Evolutionary conservation across 2,113 vertebrate genomes (phyloP).

Genomic region (Coregonus clupeaformis): DNA sequence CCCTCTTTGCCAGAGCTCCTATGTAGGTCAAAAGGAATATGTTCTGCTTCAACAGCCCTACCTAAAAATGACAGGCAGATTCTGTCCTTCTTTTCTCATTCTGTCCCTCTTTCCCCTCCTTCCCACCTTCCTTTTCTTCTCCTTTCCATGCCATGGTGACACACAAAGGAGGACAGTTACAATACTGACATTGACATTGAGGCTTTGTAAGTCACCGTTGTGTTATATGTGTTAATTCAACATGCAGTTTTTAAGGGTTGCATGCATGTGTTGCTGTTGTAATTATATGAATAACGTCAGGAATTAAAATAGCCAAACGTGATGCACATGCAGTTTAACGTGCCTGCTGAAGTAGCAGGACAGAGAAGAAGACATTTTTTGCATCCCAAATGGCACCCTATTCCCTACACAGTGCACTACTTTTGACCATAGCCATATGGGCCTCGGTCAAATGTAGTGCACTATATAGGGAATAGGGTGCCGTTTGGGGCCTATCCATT

Average conservation of each 20-base stretch:
- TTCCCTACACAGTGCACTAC: too few relatives aligned
- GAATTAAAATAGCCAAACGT: slow-evolving; percentile 6
- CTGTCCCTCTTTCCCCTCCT: background rate
- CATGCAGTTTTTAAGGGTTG: background rate
- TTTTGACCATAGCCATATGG: too few relatives aligned
- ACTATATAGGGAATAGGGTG: slow-evolving; percentile 8
- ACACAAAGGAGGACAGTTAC: background rate
- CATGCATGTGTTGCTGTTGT: background rate
- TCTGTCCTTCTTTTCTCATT: slow-evolving; percentile 52
- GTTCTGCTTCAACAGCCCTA: slow-evolving; percentile 64
- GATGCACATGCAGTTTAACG: slow-evolving; percentile 43
- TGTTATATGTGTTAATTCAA: background rate
- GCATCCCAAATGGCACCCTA: too few relatives aligned
- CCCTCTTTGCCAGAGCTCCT: slow-evolving; percentile 54
- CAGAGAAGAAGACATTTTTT: slow-evolving; percentile 18
- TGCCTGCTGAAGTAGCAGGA: slow-evolving; percentile 35
- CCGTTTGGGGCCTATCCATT: slow-evolving; percentile 40
- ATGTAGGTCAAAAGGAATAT: slow-evolving; percentile 71
- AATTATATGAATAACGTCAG: slow-evolving; percentile 22
- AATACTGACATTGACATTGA: background rate
- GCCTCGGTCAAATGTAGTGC: too few relatives aligned
- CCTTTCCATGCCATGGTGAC: slow-evolving; percentile 39
- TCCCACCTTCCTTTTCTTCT: too few relatives aligned
- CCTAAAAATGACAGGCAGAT: slow-evolving; percentile 57
- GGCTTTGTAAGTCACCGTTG: background rate